Conservation (phyloP, 1,140 invertebrate genomes). For the Ridgeia piscesae region DNA sequence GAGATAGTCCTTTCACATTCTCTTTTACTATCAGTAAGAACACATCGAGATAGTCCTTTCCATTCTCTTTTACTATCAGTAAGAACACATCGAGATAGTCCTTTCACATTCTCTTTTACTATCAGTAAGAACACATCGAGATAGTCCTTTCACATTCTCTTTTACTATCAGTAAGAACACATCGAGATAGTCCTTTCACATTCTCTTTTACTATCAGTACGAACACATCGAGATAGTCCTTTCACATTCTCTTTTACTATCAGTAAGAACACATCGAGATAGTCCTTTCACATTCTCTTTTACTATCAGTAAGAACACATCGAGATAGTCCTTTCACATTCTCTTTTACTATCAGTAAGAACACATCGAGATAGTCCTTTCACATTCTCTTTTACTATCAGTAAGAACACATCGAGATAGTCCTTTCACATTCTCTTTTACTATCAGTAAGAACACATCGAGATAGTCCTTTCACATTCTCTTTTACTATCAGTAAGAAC, state of each 20-base stretch:
- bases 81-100: neutral
- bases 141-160: no score
- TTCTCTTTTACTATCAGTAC: neutral
- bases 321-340: neutral
- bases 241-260: neutral
- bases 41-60: neutral
- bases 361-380: neutral
- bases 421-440: neutral
- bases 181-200: constrained; percentile 55
- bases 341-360: neutral
- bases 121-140: no score
- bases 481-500: constrained; percentile 47
- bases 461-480: no score
- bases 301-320: neutral
- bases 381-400: neutral
- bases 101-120: neutral
- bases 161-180: constrained; percentile 53
- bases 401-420: neutral
- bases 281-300: neutral
- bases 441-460: no score
- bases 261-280: neutral
- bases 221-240: neutral
- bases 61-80: neutral
- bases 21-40: neutral
- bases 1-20: neutral